Evolutionary conservation across 2,113 vertebrate genomes (phyloP).

Genomic region (Polypterus senegalus): DNA sequence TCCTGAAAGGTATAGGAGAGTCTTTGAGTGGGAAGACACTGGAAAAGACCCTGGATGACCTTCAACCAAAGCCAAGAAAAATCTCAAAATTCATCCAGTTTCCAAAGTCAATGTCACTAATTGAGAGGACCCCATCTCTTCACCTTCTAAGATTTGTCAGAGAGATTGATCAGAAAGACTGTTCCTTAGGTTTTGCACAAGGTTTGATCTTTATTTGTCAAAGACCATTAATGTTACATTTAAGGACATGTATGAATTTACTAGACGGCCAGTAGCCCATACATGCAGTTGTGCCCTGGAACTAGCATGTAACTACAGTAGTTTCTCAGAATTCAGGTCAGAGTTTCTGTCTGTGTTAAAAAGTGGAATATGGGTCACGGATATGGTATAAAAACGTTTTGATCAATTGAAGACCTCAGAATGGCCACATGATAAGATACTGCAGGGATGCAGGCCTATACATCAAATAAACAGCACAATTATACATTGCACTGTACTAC

Average conservation of each 20-base stretch:
- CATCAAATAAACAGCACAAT: no score
- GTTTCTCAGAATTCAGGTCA: slow-evolving; percentile 9
- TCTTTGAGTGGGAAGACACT: slow-evolving; percentile 7
- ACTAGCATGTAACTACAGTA: slow-evolving; percentile 12
- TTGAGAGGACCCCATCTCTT: slow-evolving; percentile 6
- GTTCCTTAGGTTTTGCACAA: slow-evolving; percentile 13
- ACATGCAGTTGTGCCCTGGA: slow-evolving; percentile 13
- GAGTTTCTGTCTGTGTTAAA: slow-evolving; percentile 13
- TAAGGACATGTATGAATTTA: slow-evolving; percentile 9
- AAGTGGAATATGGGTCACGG: slow-evolving; percentile 15
- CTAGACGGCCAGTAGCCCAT: slow-evolving; percentile 12
- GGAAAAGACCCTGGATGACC: neutral
- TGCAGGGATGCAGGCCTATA: no score
- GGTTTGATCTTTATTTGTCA: slow-evolving; percentile 9
- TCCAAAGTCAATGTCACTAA: slow-evolving; percentile 5
- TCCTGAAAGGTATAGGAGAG: slow-evolving; percentile 8
- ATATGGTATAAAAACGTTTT: slow-evolving; percentile 9
- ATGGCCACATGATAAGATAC: no score
- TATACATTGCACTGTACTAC: no score
- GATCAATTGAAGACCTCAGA: slow-evolving; percentile 4
- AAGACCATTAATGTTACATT: slow-evolving; percentile 15
- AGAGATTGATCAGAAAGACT: slow-evolving; percentile 9
- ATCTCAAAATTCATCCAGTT: neutral
- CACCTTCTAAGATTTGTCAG: slow-evolving; percentile 14
- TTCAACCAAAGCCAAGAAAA: slow-evolving; percentile 4